These are phyloP conservation scores for Notodonta ziczac DNA, from an alignment of 2,888 invertebrate species.

Conservation along the genomic window DNA sequence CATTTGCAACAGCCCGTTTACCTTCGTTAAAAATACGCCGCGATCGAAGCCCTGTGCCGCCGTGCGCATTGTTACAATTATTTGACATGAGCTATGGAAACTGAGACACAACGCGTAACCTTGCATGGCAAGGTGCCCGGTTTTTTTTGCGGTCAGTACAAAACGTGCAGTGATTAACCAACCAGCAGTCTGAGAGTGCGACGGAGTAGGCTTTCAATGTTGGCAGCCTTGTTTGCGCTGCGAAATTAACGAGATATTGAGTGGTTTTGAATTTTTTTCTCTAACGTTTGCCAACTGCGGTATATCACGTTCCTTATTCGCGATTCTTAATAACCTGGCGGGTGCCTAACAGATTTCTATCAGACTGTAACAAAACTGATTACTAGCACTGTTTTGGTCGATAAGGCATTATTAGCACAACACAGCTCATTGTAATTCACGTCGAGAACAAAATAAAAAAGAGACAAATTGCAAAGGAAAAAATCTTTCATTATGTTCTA, in stretches of 20 bases:
- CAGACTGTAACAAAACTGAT: not conserved
- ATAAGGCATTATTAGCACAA: constrained; percentile 4
- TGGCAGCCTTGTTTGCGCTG: constrained; percentile 51
- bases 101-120: constrained; percentile 64
- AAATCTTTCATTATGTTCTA: constrained; percentile 37
- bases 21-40: constrained; percentile 71
- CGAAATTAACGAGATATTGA: constrained; percentile 1
- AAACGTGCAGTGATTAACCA: constrained; percentile 71
- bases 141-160: constrained; percentile 74
- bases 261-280: not conserved
- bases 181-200: constrained; percentile 59
- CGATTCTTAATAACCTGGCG: no score
- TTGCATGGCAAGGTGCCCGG: constrained; percentile 72
- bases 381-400: not conserved
- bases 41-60: constrained; percentile 47
- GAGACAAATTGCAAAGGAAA: constrained; percentile 1
- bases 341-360: not conserved
- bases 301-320: not conserved
- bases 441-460: constrained; percentile 9
- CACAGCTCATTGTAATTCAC: constrained; percentile 28
- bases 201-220: constrained; percentile 57
- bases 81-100: constrained; percentile 64
- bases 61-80: constrained; percentile 57
- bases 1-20: constrained; percentile 65
- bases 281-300: not conserved